phyloP scores from a whole-genome alignment of 1,140 invertebrate species.

The Trinorchestia longiramus region DNA sequence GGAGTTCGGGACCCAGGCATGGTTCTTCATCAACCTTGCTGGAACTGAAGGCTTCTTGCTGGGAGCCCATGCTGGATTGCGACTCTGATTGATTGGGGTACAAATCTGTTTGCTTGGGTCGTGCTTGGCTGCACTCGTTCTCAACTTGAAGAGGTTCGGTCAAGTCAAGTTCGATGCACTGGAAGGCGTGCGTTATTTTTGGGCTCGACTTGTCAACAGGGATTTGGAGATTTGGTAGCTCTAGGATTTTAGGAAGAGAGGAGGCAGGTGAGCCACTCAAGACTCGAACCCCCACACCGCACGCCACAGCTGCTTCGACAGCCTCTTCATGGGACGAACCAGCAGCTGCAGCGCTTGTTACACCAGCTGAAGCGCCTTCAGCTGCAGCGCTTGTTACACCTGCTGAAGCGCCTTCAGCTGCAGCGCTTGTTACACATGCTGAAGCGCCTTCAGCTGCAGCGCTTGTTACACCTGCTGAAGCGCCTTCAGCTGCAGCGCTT shows the following conservation, averaged over 20 bases:
- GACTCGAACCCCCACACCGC: neutral
- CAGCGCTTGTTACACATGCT: too few relatives aligned
- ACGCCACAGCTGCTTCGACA: neutral
- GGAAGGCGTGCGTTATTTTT: conserved; percentile 9
- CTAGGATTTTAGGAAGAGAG: neutral
- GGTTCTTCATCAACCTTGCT: too few relatives aligned
- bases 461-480: too few relatives aligned
- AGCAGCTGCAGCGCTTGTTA: neutral
- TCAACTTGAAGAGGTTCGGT: neutral
- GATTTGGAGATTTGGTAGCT: neutral
- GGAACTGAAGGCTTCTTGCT: too few relatives aligned
- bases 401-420: too few relatives aligned
- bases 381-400: neutral
- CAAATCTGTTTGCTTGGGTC: too few relatives aligned
- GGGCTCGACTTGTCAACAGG: neutral
- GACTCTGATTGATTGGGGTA: too few relatives aligned
- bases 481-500: too few relatives aligned
- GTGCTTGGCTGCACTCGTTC: neutral
- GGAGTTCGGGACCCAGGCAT: too few relatives aligned
- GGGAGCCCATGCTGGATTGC: too few relatives aligned
- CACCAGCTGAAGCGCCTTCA: neutral
- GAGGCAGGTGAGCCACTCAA: neutral
- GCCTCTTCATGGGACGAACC: too few relatives aligned
- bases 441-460: too few relatives aligned
- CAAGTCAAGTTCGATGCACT: neutral